Evolutionary conservation across 92 coral and sea anemone genomes (phyloP).

Genomic region (Montipora capitata): DNA sequence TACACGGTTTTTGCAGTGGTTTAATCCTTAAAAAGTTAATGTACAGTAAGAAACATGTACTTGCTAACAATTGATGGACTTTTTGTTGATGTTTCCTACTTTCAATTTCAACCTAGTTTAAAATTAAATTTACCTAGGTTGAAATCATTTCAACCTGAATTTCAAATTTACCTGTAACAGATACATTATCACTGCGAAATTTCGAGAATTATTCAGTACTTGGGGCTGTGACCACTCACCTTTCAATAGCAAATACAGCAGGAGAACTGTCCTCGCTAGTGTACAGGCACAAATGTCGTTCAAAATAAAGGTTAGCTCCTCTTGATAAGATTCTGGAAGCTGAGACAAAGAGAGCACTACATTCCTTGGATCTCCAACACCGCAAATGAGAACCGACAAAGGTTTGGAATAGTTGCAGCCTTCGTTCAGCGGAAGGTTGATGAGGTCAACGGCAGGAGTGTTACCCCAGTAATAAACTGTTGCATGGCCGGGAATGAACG

Average conservation of each 20-base stretch:
- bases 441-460: conserved; percentile 79
- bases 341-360: conserved; percentile 67
- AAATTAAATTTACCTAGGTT: too few species aligned
- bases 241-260: conserved; percentile 77
- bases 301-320: conserved; percentile 72
- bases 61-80: too few species aligned
- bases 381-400: conserved; percentile 76
- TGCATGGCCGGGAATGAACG: background rate
- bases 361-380: conserved; percentile 86
- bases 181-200: too few species aligned
- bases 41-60: too few species aligned
- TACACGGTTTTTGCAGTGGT: too few species aligned
- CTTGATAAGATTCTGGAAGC: conserved; percentile 71
- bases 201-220: too few species aligned
- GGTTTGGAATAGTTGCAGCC: conserved; percentile 63
- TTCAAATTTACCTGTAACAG: too few species aligned
- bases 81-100: too few species aligned
- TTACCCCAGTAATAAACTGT: conserved; percentile 84
- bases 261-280: conserved; percentile 81
- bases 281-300: conserved; percentile 79
- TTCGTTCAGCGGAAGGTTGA: conserved; percentile 82
- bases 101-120: too few species aligned
- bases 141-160: too few species aligned
- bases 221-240: conserved; percentile 52
- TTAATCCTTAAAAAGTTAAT: too few species aligned